phyloP scores from a whole-genome alignment of 1,140 invertebrate genomes.

The Argopecten irradians region DNA sequence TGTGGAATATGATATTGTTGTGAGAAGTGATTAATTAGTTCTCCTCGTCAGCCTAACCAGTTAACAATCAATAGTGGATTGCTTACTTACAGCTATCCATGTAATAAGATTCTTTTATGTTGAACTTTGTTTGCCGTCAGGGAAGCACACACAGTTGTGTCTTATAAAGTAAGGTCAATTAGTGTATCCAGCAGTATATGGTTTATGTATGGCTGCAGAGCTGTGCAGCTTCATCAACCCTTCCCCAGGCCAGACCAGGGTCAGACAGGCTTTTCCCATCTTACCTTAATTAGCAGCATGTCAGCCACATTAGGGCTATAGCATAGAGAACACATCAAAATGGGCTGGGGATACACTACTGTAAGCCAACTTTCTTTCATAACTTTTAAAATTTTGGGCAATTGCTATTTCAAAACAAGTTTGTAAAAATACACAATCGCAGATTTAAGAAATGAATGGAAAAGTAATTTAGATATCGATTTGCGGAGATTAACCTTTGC shows the following conservation, averaged over 20 bases:
- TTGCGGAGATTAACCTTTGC: no score
- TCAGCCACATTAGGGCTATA: not conserved
- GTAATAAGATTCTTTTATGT: not conserved
- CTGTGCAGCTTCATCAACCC: not conserved
- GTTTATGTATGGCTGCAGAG: not conserved
- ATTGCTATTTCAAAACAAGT: no score
- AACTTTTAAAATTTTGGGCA: no score
- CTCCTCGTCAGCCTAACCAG: not conserved
- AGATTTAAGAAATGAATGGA: no score
- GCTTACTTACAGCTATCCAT: not conserved
- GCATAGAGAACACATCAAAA: not conserved
- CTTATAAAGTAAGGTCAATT: constrained; percentile 1
- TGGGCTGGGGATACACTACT: not conserved
- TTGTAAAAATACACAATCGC: no score
- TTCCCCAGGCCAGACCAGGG: not conserved
- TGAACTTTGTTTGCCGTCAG: not conserved
- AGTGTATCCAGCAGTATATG: not conserved
- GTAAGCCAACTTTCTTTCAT: no score
- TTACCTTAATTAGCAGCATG: not conserved
- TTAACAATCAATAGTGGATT: constrained; percentile 18
- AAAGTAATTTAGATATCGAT: no score
- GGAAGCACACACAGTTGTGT: not conserved
- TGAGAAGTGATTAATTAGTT: constrained; percentile 12
- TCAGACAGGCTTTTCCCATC: not conserved
- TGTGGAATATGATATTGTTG: not conserved